Percentiles rank a stretch among this genome's conserved stretches.
These are phyloP conservation scores for Rhamnusium bicolor DNA, from an alignment of 2,888 invertebrate genomes.

Conservation along the genomic window DNA sequence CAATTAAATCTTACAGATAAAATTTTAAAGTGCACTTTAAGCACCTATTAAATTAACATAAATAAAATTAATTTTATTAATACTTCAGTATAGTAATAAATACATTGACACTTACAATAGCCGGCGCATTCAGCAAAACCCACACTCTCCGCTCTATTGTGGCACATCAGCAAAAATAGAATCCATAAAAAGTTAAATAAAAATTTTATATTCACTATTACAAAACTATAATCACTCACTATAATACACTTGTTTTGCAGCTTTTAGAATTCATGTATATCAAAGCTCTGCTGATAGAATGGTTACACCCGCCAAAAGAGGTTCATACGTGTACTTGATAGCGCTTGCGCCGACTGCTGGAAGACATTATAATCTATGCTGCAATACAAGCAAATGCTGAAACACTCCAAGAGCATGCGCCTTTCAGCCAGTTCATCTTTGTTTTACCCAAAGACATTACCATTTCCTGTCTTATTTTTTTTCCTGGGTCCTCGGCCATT, in stretches of 20 bases:
- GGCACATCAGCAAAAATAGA: constrained; percentile 50
- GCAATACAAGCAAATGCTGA: constrained; percentile 59
- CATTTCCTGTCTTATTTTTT: constrained; percentile 15
- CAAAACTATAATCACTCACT: constrained; percentile 62
- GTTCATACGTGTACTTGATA: constrained; percentile 60
- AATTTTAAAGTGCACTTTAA: constrained; percentile 37
- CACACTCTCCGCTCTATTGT: constrained; percentile 28
- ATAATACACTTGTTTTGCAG: constrained; percentile 59
- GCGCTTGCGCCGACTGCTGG: constrained; percentile 64
- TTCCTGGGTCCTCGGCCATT: constrained; percentile 55
- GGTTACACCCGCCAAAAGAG: constrained; percentile 68
- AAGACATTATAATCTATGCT: constrained; percentile 48
- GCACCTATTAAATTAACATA: constrained; percentile 46
- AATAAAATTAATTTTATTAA: constrained; percentile 48
- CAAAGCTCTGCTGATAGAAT: constrained; percentile 60
- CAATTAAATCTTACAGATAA: constrained; percentile 22
- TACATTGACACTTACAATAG: constrained; percentile 51
- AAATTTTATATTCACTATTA: constrained; percentile 59
- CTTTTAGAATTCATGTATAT: constrained; percentile 65
- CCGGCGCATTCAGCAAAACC: constrained; percentile 36
- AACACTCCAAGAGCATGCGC: constrained; percentile 61
- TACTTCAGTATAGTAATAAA: constrained; percentile 46
- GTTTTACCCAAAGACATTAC: constrained; percentile 43
- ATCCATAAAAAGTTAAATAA: constrained; percentile 59
- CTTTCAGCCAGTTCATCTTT: constrained; percentile 37